phyloP scores from a whole-genome alignment of 2,888 invertebrate species.

The Ametastegia equiseti region DNA sequence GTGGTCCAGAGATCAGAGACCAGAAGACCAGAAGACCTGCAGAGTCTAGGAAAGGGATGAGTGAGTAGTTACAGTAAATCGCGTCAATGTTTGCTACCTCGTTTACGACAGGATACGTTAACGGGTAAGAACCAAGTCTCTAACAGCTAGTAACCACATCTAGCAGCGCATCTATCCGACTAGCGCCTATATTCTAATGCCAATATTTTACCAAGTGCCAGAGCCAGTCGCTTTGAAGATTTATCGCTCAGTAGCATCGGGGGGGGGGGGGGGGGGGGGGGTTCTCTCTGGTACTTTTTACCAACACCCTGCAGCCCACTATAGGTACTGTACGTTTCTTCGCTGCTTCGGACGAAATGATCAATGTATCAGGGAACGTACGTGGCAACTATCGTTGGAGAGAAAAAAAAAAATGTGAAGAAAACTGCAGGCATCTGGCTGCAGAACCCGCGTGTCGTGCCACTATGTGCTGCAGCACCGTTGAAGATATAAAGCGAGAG shows the following conservation, averaged over 20 bases:
- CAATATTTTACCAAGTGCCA: constrained; percentile 42
- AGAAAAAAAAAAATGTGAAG: background rate
- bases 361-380: constrained; percentile 1
- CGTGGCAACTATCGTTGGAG: background rate
- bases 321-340: background rate
- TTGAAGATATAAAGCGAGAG: background rate
- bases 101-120: background rate
- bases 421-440: constrained; percentile 25
- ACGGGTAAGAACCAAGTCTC: background rate
- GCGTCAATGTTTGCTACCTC: constrained; percentile 32
- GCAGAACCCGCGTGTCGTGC: background rate
- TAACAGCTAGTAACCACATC: background rate
- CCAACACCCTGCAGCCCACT: constrained; percentile 15
- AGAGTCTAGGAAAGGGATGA: background rate
- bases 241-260: constrained; percentile 39
- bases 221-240: constrained; percentile 32
- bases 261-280: no score
- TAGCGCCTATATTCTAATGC: constrained; percentile 3
- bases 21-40: no score
- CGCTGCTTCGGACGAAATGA: background rate
- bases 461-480: background rate
- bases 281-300: constrained; percentile 28
- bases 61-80: constrained; percentile 18
- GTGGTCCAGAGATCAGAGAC: no score
- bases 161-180: background rate